Evolutionary conservation across 2,888 invertebrate species (phyloP).

Genomic region (Drosophila emarginata): DNA sequence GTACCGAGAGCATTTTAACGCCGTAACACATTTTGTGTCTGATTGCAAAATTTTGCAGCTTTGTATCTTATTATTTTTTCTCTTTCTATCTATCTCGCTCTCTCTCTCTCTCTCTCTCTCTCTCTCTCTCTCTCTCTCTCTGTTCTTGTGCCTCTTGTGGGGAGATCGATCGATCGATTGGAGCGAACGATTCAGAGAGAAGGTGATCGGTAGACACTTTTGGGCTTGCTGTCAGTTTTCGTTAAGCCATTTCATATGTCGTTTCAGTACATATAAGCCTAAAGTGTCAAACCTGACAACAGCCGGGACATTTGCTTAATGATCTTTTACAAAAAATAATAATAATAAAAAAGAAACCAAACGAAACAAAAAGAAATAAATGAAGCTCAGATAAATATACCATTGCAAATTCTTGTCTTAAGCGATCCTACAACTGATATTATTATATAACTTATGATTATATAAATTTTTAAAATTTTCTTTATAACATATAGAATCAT

Average conservation of each 20-base stretch:
- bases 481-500: too few species aligned
- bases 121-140: not conserved
- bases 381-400: not conserved
- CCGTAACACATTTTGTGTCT: slow-evolving; percentile 63
- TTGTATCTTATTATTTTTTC: not conserved
- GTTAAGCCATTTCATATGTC: slow-evolving; percentile 77
- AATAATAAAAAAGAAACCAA: not conserved
- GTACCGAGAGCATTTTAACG: slow-evolving; percentile 63
- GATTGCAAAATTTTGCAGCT: slow-evolving; percentile 16
- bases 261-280: slow-evolving; percentile 56
- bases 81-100: too few species aligned
- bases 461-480: too few species aligned
- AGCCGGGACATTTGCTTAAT: slow-evolving; percentile 75
- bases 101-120: not conserved
- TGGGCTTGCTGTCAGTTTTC: slow-evolving; percentile 75
- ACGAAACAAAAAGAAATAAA: not conserved
- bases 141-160: not conserved
- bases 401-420: not conserved
- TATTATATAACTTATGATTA: too few species aligned
- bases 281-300: slow-evolving; percentile 79
- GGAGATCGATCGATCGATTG: slow-evolving; percentile 6
- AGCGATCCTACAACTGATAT: too few species aligned
- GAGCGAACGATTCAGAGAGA: slow-evolving; percentile 36
- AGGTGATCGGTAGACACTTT: slow-evolving; percentile 57
- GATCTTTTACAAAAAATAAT: slow-evolving; percentile 54